These are phyloP conservation scores for Sorex fumeus DNA, from an alignment of 2,113 vertebrate species.

Conservation along the genomic window DNA sequence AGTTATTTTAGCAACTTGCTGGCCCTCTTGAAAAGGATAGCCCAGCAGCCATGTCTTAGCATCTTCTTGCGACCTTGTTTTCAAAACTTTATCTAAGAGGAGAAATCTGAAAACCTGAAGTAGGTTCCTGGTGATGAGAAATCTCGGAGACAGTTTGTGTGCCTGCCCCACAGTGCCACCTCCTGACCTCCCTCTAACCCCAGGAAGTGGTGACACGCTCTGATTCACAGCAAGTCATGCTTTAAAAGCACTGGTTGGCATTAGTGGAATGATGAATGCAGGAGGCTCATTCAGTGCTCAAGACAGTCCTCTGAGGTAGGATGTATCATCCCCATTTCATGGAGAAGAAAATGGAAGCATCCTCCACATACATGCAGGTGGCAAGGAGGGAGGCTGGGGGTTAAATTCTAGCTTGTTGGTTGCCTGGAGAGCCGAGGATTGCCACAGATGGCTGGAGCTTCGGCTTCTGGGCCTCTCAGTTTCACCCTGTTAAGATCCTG, in stretches of 20 bases:
- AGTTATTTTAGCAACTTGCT: background rate
- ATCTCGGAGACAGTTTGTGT: background rate
- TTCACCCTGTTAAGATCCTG: background rate
- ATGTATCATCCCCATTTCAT: background rate
- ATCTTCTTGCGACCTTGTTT: background rate
- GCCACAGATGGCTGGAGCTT: background rate
- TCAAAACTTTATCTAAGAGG: background rate
- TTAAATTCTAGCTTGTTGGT: background rate
- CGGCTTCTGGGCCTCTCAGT: background rate
- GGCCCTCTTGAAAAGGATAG: background rate
- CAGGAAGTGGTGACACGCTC: background rate
- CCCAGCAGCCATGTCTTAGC: background rate
- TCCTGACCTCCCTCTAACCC: background rate
- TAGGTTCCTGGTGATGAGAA: background rate
- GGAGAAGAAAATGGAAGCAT: conserved; percentile 15
- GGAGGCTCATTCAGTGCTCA: background rate
- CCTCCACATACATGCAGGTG: background rate
- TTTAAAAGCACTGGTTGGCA: background rate
- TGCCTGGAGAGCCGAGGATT: background rate
- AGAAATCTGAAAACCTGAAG: background rate
- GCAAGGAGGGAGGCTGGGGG: background rate
- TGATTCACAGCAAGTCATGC: background rate
- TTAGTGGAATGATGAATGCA: background rate
- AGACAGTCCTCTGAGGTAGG: background rate
- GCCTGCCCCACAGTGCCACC: background rate